These are phyloP conservation scores for Triplophysa tibetana DNA, from an alignment of 2,113 vertebrate genomes.

Conservation along the genomic window DNA sequence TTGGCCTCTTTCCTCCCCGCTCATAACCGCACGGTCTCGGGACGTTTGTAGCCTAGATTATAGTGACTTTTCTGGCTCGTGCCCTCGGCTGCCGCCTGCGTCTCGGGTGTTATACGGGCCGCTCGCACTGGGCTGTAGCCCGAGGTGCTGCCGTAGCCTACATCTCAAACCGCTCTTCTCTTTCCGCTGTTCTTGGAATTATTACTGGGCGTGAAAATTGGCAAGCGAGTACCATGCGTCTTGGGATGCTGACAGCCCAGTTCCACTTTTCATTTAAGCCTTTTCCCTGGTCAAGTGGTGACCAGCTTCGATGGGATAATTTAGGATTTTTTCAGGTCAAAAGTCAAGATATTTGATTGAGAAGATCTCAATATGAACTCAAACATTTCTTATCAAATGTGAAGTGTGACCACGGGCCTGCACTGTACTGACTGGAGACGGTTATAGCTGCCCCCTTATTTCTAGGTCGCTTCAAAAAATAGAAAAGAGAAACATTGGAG, in stretches of 20 bases:
- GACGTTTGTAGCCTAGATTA: constrained; percentile 47
- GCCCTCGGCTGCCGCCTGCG: background rate
- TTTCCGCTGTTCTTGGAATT: constrained; percentile 28
- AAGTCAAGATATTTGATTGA: no score
- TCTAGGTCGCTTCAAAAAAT: constrained; percentile 72
- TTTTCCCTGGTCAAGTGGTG: background rate
- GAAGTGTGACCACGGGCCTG: background rate
- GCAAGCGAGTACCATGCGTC: background rate
- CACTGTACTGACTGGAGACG: constrained; percentile 13
- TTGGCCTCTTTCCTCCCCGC: constrained; percentile 53
- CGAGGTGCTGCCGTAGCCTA: constrained; percentile 43
- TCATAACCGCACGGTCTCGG: constrained; percentile 8
- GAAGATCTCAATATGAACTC: no score
- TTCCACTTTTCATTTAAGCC: background rate
- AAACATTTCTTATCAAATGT: background rate
- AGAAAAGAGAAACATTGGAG: constrained; percentile 65
- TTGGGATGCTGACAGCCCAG: constrained; percentile 12
- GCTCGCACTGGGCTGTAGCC: constrained; percentile 47
- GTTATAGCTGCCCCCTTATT: constrained; percentile 75
- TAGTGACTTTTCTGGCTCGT: constrained; percentile 36
- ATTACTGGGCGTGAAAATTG: constrained; percentile 21
- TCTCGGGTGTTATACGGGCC: constrained; percentile 37
- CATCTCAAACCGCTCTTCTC: constrained; percentile 14
- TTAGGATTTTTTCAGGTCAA: background rate
- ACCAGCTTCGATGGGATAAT: background rate